phyloP scores from a whole-genome alignment of 2,797 vertebrate genomes.

The Vireo griseus region DNA sequence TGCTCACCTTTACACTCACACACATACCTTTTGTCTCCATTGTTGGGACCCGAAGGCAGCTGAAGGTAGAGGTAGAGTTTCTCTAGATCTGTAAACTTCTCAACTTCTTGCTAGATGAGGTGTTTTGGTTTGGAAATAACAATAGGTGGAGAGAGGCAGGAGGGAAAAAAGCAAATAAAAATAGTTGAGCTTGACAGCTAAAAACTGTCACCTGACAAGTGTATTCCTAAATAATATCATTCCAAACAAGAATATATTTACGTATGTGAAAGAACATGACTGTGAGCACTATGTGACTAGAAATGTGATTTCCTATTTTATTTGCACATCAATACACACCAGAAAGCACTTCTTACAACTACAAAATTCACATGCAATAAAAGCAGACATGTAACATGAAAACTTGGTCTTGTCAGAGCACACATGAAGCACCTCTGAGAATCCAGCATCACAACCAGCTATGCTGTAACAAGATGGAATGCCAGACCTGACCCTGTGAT shows the following conservation, averaged over 20 bases:
- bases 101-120: slow-evolving; percentile 95
- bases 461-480: background rate
- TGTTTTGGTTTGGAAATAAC: background rate
- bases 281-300: background rate
- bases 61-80: slow-evolving; percentile 99
- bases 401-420: background rate
- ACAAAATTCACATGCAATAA: background rate
- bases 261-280: background rate
- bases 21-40: slow-evolving; percentile 95
- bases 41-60: slow-evolving; percentile 99
- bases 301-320: background rate
- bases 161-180: background rate
- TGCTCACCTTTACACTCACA: background rate
- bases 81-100: slow-evolving; percentile 99
- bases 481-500: background rate
- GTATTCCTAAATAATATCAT: background rate
- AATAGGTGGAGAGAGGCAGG: too few relatives aligned
- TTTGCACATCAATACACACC: background rate
- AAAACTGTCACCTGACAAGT: background rate
- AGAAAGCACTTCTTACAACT: background rate
- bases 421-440: background rate
- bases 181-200: background rate
- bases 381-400: background rate
- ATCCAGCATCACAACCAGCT: background rate
- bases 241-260: background rate